A percentile compares a stretch with the other conserved stretches of the same genome.
These are phyloP conservation scores for Stichodactyla helianthus DNA, from an alignment of 64 coral and sea anemone species.

Conservation along the genomic window DNA sequence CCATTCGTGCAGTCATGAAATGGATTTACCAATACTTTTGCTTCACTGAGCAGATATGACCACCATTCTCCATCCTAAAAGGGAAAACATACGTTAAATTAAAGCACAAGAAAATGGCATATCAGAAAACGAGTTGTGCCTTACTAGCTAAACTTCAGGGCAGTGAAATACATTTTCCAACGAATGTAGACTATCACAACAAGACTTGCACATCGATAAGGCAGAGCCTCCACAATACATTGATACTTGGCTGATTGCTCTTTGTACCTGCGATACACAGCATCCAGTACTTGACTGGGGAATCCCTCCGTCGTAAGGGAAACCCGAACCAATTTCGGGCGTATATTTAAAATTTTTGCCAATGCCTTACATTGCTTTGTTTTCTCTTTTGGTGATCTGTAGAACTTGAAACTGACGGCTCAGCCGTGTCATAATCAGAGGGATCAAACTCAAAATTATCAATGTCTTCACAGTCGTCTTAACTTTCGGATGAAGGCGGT, in stretches of 20 bases:
- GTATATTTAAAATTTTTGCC: slow-evolving; percentile 16
- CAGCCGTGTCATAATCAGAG: slow-evolving; percentile 15
- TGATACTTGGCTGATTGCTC: neutral
- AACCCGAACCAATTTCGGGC: slow-evolving; percentile 6
- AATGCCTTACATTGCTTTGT: slow-evolving; percentile 15
- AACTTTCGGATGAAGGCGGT: slow-evolving; percentile 4
- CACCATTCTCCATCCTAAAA: slow-evolving; percentile 20
- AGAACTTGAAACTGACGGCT: slow-evolving; percentile 4
- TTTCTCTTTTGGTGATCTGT: slow-evolving; percentile 17
- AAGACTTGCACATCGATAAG: slow-evolving; percentile 1
- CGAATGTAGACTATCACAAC: neutral
- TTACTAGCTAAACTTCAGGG: neutral
- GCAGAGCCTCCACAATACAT: neutral
- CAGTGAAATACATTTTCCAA: neutral
- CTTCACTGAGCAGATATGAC: neutral
- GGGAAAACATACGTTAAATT: neutral
- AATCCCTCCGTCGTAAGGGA: slow-evolving; percentile 21
- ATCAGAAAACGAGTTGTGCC: neutral
- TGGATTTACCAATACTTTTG: slow-evolving; percentile 26
- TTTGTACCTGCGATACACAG: neutral
- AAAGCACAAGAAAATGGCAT: neutral
- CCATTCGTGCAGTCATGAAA: slow-evolving; percentile 17
- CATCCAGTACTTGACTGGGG: slow-evolving; percentile 1
- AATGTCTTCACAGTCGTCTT: neutral
- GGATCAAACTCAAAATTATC: slow-evolving; percentile 5